Evolutionary conservation across 2,797 vertebrate species (phyloP), one percentile per base, ranked within the genome.

Genomic region (Hydrophis major): DNA sequence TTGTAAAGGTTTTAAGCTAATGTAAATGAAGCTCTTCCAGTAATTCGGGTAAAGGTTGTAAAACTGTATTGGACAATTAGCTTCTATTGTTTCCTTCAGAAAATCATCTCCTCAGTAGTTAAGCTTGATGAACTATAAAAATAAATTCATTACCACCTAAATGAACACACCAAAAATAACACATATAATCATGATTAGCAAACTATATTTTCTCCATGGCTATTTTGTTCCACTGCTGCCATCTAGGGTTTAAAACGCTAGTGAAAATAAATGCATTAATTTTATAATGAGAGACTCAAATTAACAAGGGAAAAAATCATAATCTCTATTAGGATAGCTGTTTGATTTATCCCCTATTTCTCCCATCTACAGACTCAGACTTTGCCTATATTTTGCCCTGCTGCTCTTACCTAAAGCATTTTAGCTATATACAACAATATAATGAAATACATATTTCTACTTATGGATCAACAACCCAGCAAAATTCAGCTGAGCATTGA

Each of bases 161-260:
- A 59, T 63, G 55, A 69, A 20, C 2, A 22, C 22, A 89, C 25
- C 22, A 90, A 74, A 93, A 7, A 53, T 59, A 59, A 69, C 22
- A 90, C 18, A 93, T 13, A 53, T 59, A 59, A 69, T 27, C 13
- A 93, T 50, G 32, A 89, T 88, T 20, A 20, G 90, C n/a, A 28
- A 61, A 27, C 16, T 57, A 94, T 95, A 96, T 94, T 83, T 94
- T 93, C 88, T 90, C 28, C 60, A 83, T 27, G 13, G 37, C 27
- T 97, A 96, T 95, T 96, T 97, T 97, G 97, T 97, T 97, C 94
- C 96, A 92, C 95, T 98, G 97, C 97, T 98, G 98, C 98, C 98
- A 98, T 97, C 98, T 98, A 98, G 97, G 97, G 98, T 95, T 94
- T 87, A 93, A 94, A 93, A 94, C 86, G 92, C 96, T 57, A 78